Evolutionary conservation across 2,888 invertebrate genomes (phyloP), one percentile per base, ranked within the genome.

Genomic region (Drosophila pegasa): DNA sequence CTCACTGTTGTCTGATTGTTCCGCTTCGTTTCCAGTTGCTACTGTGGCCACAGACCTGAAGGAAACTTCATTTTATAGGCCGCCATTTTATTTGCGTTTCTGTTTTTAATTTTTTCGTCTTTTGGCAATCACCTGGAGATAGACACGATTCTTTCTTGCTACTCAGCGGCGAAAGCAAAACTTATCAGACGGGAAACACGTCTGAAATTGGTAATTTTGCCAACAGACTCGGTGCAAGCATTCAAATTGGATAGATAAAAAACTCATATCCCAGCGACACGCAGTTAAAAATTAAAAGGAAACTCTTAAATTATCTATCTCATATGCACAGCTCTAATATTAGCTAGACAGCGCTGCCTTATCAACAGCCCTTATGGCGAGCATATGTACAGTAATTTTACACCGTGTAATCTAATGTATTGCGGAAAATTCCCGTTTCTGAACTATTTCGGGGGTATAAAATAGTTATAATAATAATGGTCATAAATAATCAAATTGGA

Each of bases 201-300:
- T 27, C 14, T 29, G 43, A 14, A 37, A 65, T 56, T 55, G 22
- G 59, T 29, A 67, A 59, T 48, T 27, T 27, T 47, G 12, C 3
- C 31, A 31, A 62, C 58, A 67, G 31, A 37, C n/a, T 1, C 57
- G 41, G 2, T 41, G 27, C 27, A 27, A 48, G 25, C 47, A 75
- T 74, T 67, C 38, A 79, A 64, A 79, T 79, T 76, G 71, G 10
- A 65, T 40, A 71, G 75, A 76, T 80, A 76, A 62, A 31, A 35
- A 29, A 16, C 12, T 27, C 22, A 22, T 62, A 59, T 56, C 45
- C 8, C 2, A 20, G 1, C 27, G 45, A 47, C 45, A 51, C 20
- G n/a, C 25, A 33, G 3, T 29, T 16, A 29, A 33, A 41, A 35
- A 38, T 27, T 47, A 47, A 73, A 43, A 56, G 31, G 40, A 65